A percentile compares a stretch with the other conserved stretches of the same genome.
Evolutionary conservation across 2,888 invertebrate genomes (phyloP).

Genomic region (Andrena trimmerana): DNA sequence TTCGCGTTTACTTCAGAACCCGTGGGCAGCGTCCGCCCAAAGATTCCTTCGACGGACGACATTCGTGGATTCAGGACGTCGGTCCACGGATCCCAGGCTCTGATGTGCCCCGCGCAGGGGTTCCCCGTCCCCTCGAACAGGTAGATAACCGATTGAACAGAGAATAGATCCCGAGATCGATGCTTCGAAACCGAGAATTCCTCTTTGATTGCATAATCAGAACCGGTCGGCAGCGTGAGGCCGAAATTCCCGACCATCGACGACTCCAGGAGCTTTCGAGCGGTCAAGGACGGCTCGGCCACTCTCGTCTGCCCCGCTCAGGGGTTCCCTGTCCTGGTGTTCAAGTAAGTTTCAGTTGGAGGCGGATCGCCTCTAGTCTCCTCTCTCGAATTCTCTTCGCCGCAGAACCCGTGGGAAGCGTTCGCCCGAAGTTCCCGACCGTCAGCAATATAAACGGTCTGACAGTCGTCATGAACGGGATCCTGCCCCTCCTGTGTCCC

Average conservation of each 20-base stretch:
- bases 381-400: slow-evolving; percentile 24
- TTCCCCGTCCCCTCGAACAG: slow-evolving; percentile 88
- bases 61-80: slow-evolving; percentile 87
- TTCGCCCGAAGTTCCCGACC: slow-evolving; percentile 87
- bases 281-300: slow-evolving; percentile 83
- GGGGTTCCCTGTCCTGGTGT: slow-evolving; percentile 88
- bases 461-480: slow-evolving; percentile 77
- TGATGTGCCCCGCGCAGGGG: slow-evolving; percentile 90
- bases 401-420: slow-evolving; percentile 87
- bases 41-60: slow-evolving; percentile 88
- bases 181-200: slow-evolving; percentile 4
- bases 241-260: slow-evolving; percentile 86
- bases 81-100: slow-evolving; percentile 86
- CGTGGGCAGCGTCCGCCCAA: slow-evolving; percentile 89
- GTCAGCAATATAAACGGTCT: slow-evolving; percentile 82
- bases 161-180: not conserved
- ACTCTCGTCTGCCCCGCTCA: slow-evolving; percentile 90
- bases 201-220: slow-evolving; percentile 77
- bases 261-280: slow-evolving; percentile 80
- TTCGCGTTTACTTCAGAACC: slow-evolving; percentile 86
- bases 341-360: slow-evolving; percentile 85
- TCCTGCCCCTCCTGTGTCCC: slow-evolving; percentile 89
- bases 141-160: slow-evolving; percentile 76
- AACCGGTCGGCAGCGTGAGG: slow-evolving; percentile 87
- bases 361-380: slow-evolving; percentile 12